Conservation (phyloP, 2,797 vertebrate genomes). For the Threskiornis aethiopicus region DNA sequence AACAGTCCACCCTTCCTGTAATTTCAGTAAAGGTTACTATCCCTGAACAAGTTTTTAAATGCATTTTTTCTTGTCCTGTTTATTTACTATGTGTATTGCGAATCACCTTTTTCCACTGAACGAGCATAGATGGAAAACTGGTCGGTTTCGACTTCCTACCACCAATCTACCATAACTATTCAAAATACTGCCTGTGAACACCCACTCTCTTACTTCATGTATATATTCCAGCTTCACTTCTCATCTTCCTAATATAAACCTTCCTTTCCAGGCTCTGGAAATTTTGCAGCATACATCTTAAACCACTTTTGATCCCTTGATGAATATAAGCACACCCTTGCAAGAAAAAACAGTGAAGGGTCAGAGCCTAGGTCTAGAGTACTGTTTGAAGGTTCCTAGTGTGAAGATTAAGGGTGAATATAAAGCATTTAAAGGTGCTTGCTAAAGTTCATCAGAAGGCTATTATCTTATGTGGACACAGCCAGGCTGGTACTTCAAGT, state of each 20-base stretch:
- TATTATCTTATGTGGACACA: not conserved
- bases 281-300: not conserved
- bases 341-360: not conserved
- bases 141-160: not conserved
- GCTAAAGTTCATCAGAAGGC: not conserved
- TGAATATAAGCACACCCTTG: not conserved
- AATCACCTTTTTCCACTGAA: not conserved
- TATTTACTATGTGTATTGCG: not conserved
- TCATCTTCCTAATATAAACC: not conserved
- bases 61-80: not conserved
- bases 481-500: not conserved
- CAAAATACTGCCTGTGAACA: not conserved
- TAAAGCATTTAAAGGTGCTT: not conserved
- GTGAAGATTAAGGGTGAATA: not conserved
- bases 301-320: not conserved
- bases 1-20: not conserved
- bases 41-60: not conserved
- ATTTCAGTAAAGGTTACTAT: not conserved
- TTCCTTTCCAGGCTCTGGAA: not conserved
- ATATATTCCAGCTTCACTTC: not conserved
- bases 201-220: not conserved
- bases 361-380: not conserved
- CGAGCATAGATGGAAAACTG: not conserved
- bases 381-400: not conserved
- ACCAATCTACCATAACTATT: not conserved